Base-by-base conservation (phyloP, 1,140 invertebrate species). In the Bacillus rossius region DNA sequence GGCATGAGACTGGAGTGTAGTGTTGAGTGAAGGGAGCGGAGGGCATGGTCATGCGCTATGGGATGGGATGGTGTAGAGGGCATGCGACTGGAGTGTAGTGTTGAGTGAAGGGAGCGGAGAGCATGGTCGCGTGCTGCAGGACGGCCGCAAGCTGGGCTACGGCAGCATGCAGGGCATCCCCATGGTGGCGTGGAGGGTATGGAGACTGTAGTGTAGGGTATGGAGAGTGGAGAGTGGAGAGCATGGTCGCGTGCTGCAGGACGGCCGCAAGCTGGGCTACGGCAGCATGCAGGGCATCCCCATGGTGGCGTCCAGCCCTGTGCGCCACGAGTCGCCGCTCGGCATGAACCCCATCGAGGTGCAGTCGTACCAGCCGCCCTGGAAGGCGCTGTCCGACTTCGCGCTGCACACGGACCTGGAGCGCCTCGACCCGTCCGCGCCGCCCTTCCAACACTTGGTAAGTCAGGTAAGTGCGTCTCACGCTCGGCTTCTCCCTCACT, bases 351-450 rank as follows among this genome's bases (percentile, higher is more conserved):
- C 89, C 10, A 79, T 95, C 34, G 92, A 96, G 73, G 94, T 98
- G 26, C 92, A 94, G 66, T 92, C 90, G 57, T 98, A 98, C 79
- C 94, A 97, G 76, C 94, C 94, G 40, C 94, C 93, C 10, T 98
- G 94, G 95, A 97, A 98, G 78, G 91, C 94, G 41, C 84, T 98
- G 16, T 89, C 88, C 26, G 94, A 98, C 70, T 98, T 96, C 77
- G 94, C 94, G 52, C 84, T 96, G 61, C 92, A 96, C 73, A 90
- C 92, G 2, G 94, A 96, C 75, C 79, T 96, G 8, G 94, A 98
- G 61, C 77, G 84, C 66, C 84, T 91, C 66, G 89, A 91, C 67
- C 85, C 90, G 13, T 86, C 87, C 66, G 84, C 87, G 56, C 92
- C 94, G 7, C 92, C 94, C 59, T 98, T 97, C 77, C 94, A 98